Evolutionary conservation across 2,797 vertebrate species (phyloP), one percentile per base, ranked within the genome.

Genomic region (Melanotaenia pygmaea): DNA sequence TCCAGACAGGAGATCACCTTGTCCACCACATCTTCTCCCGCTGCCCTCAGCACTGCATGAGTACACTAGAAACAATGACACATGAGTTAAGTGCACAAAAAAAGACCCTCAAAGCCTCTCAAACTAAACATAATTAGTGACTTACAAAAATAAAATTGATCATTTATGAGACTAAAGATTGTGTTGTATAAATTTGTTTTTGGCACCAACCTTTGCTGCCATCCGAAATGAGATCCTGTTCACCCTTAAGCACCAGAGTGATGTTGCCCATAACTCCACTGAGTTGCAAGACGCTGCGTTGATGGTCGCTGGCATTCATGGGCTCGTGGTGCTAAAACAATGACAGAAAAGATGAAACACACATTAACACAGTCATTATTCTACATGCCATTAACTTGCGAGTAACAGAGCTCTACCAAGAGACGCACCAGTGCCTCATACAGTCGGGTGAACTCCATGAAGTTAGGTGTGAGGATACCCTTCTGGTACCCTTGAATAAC

Each of bases 1-100:
- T 47, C 98, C 98, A 0, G 97, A 96, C 0, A 99, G 94, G 54
- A 99, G 95, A 79, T 99, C 98, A 0, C 98, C 98, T 84, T 99
- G 98, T 50, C 98, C 98, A 0, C 98, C 98, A 43, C 98, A 99
- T 73, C 98, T 92, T 67, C 98, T 96, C 76, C 94, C 93, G 71
- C 98, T 99, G 86, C 98, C 98, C 87, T 96, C 95, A 0, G 92
- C 90, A 59, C 89, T 95, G 88, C 98, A 99, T 0, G 92, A 90
- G 3, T 98, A 91, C 51, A 98, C 98, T 99, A 83, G 0, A 77
- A 80, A 74, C 74, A 90, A 67, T 0, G 38, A 51, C 7, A 45
- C 12, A 67, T 0, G 3, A 82, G 95, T 96, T 13, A 84, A 92
- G 0, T 95, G 88, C 22, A 69, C 16, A 53, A 43, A 53, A 57